Conservation (phyloP, 2,888 invertebrate genomes). For the Hirtodrosophila duncani region DNA sequence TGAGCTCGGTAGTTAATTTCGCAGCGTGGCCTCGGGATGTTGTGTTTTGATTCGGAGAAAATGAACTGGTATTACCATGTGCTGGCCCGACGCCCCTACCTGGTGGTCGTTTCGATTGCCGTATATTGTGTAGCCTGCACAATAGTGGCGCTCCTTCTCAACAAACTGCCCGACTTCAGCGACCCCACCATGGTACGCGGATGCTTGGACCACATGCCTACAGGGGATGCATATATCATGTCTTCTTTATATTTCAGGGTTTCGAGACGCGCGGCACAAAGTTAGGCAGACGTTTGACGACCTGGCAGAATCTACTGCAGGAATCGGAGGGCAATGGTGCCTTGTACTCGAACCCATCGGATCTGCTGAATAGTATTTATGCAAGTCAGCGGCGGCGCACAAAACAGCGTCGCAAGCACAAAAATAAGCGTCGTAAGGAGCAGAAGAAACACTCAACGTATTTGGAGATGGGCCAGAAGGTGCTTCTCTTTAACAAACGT, state of each 20-base stretch:
- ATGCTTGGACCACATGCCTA: background rate
- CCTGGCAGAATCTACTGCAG: slow-evolving; percentile 91
- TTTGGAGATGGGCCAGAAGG: slow-evolving; percentile 36
- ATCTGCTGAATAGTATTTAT: slow-evolving; percentile 78
- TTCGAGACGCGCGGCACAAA: slow-evolving; percentile 95
- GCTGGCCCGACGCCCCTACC: slow-evolving; percentile 84
- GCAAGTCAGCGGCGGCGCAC: slow-evolving; percentile 49
- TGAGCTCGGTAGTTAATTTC: slow-evolving; percentile 9
- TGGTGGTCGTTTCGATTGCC: slow-evolving; percentile 82
- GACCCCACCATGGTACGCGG: slow-evolving; percentile 88
- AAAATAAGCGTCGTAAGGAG: slow-evolving; percentile 58
- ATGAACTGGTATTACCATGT: slow-evolving; percentile 83
- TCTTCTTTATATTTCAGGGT: slow-evolving; percentile 81
- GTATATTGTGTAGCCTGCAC: slow-evolving; percentile 84
- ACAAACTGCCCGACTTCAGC: slow-evolving; percentile 87
- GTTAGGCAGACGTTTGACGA: slow-evolving; percentile 87
- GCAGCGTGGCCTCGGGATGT: slow-evolving; percentile 33
- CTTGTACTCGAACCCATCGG: slow-evolving; percentile 82
- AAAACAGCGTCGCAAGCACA: slow-evolving; percentile 56
- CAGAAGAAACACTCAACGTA: slow-evolving; percentile 44
- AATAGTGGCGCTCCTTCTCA: slow-evolving; percentile 82
- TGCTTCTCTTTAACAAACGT: slow-evolving; percentile 42
- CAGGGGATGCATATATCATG: slow-evolving; percentile 14
- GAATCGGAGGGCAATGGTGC: slow-evolving; percentile 85
- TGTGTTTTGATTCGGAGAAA: slow-evolving; percentile 64